phyloP scores from a whole-genome alignment of 1,140 invertebrate species.

The Brachionus paranguensis region DNA sequence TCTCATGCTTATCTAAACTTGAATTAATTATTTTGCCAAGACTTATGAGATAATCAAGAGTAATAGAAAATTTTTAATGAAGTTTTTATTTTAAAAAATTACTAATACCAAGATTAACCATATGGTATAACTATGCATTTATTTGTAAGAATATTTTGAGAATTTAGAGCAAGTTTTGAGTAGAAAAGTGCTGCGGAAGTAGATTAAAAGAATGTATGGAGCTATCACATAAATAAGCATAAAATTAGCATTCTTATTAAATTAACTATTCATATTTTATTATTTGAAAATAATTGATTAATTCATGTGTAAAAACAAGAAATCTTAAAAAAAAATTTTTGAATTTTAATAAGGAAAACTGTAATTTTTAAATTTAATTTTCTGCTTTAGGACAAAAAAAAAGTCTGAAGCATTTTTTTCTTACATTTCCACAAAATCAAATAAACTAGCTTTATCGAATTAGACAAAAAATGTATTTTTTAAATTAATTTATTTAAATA shows the following conservation, averaged over 20 bases:
- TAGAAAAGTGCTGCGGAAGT: neutral
- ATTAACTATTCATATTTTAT: too few species aligned
- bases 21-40: too few species aligned
- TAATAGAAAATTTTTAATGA: too few species aligned
- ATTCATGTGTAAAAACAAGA: too few species aligned
- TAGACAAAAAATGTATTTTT: neutral
- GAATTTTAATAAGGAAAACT: too few species aligned
- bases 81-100: too few species aligned
- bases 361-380: neutral
- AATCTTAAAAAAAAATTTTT: too few species aligned
- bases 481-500: neutral
- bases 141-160: neutral
- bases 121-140: neutral
- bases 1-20: neutral
- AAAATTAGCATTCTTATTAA: neutral
- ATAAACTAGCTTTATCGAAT: neutral
- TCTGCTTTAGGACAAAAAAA: neutral
- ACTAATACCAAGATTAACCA: too few species aligned
- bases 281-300: too few species aligned
- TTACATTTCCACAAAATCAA: neutral
- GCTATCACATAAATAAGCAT: neutral
- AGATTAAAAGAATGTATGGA: neutral
- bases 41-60: too few species aligned
- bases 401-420: neutral
- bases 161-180: neutral